These are phyloP conservation scores for Styela clava DNA, from an alignment of 23 tunicate genomes.

Conservation along the genomic window DNA sequence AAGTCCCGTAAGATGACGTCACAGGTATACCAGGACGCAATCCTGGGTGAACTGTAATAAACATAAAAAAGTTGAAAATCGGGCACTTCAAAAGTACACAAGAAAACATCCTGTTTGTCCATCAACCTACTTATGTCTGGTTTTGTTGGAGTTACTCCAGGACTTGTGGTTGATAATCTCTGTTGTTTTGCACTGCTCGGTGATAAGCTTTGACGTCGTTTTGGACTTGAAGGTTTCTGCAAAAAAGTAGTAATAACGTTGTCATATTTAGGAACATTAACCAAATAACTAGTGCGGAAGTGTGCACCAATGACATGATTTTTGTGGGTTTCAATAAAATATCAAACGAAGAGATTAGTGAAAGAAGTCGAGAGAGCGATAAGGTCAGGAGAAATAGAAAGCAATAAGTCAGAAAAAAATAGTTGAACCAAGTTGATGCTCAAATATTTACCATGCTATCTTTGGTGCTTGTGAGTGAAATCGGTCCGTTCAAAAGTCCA, in stretches of 20 bases:
- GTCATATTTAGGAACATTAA: too few species aligned
- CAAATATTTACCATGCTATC: neutral
- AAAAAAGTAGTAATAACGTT: neutral
- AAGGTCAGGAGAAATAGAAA: too few species aligned
- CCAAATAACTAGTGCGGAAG: too few species aligned
- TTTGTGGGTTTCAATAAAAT: too few species aligned
- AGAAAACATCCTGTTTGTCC: too few species aligned
- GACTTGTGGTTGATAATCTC: slow-evolving; percentile 19
- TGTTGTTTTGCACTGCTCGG: slow-evolving; percentile 26
- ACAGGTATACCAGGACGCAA: slow-evolving; percentile 4
- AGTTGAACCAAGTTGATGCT: too few species aligned
- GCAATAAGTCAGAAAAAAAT: too few species aligned
- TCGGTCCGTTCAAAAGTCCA: neutral
- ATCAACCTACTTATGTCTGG: slow-evolving; percentile 21
- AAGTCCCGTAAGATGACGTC: neutral
- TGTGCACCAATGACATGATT: too few species aligned
- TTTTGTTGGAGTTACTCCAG: neutral
- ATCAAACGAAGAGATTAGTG: too few species aligned
- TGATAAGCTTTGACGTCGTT: slow-evolving; percentile 14
- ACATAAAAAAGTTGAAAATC: too few species aligned
- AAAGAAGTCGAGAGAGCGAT: too few species aligned
- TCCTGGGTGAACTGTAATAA: slow-evolving; percentile 16
- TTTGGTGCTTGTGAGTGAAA: neutral
- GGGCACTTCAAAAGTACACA: too few species aligned
- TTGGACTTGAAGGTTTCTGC: slow-evolving; percentile 27